Conservation (phyloP, 2,113 vertebrate genomes). For the Apteryx owenii region DNA sequence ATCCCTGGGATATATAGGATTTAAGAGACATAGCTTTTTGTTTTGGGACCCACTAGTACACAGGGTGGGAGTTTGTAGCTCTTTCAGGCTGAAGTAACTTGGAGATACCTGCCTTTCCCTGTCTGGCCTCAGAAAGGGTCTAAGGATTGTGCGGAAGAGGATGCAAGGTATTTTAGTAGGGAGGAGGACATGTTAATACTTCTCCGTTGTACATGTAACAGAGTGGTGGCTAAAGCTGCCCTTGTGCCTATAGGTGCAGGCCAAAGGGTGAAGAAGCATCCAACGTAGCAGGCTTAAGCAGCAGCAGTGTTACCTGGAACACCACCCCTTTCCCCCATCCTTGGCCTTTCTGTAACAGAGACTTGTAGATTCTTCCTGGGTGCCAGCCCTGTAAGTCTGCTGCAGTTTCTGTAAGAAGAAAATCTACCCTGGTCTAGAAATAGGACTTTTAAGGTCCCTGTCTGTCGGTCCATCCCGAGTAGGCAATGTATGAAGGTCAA, state of each 20-base stretch:
- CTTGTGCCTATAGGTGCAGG: neutral
- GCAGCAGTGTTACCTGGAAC: neutral
- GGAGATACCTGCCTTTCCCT: neutral
- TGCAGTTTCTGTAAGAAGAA: neutral
- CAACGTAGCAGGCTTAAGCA: neutral
- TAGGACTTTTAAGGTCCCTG: neutral
- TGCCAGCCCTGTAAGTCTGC: neutral
- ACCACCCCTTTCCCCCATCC: fast-evolving
- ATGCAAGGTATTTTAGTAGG: neutral
- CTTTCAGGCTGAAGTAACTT: neutral
- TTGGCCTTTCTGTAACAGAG: neutral
- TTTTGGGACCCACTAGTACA: neutral
- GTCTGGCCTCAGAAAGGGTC: neutral
- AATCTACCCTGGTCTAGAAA: neutral
- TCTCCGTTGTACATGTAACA: neutral
- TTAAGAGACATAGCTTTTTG: neutral
- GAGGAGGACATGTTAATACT: neutral
- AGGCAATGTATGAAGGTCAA: neutral
- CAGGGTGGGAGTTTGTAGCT: neutral
- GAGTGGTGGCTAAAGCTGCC: neutral
- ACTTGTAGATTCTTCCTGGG: neutral
- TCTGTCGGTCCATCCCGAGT: neutral
- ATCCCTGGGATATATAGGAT: neutral
- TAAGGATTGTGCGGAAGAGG: neutral
- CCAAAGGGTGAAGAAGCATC: neutral